These are phyloP conservation scores for Brachylomia viminalis DNA, from an alignment of 2,888 invertebrate species.

Conservation along the genomic window DNA sequence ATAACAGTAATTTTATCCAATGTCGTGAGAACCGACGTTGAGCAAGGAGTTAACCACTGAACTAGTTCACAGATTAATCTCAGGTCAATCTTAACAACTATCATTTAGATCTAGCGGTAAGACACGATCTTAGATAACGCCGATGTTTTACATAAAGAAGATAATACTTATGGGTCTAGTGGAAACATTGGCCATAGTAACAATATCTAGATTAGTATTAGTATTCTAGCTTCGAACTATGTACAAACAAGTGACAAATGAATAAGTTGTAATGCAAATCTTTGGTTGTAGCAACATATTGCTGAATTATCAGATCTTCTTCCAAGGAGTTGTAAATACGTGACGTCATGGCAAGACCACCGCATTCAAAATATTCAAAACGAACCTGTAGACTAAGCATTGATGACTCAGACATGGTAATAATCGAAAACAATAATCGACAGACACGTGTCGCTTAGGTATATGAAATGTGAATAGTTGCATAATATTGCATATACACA, in stretches of 20 bases:
- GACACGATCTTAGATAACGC: conserved; percentile 75
- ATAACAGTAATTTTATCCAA: conserved; percentile 88
- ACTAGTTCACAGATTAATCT: conserved; percentile 87
- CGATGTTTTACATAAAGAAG: conserved; percentile 60
- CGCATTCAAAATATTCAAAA: conserved; percentile 23
- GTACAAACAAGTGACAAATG: conserved; percentile 40
- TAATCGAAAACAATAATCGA: conserved; percentile 38
- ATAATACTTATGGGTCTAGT: conserved; percentile 31
- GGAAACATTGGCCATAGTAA: conserved; percentile 19
- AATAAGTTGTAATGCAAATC: conserved; percentile 31
- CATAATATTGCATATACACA: not conserved
- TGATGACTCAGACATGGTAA: conserved; percentile 41
- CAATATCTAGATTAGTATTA: not conserved
- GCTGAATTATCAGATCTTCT: conserved; percentile 50
- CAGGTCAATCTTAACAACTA: conserved; percentile 82
- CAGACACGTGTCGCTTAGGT: conserved; percentile 12
- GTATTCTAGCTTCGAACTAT: conserved; percentile 34
- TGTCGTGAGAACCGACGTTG: conserved; percentile 87
- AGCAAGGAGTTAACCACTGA: conserved; percentile 81
- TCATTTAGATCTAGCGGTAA: conserved; percentile 82
- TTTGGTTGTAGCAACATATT: conserved; percentile 18
- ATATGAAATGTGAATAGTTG: conserved; percentile 10
- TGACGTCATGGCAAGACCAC: conserved; percentile 34
- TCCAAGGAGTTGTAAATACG: conserved; percentile 35
- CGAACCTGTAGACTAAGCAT: conserved; percentile 36